Evolutionary conservation across 1,140 invertebrate species (phyloP).

Genomic region (Lucilia cuprina): DNA sequence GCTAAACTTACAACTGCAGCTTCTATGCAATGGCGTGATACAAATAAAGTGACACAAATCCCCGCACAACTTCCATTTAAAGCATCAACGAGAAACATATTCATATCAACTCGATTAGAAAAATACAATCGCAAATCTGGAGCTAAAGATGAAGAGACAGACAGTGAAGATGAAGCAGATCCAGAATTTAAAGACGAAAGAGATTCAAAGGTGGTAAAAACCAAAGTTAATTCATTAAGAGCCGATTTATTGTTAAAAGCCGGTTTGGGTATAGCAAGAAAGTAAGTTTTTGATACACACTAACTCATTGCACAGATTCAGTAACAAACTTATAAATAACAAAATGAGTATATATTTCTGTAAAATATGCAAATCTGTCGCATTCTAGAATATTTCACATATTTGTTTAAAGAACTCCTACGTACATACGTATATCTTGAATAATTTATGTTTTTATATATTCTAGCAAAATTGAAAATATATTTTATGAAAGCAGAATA

Average conservation of each 20-base stretch:
- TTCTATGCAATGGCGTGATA: not conserved
- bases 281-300: conserved; percentile 62
- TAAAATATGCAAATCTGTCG: too few species aligned
- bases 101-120: not conserved
- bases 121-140: conserved; percentile 56
- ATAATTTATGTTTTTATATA: not conserved
- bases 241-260: conserved; percentile 72
- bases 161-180: conserved; percentile 55
- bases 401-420: too few species aligned
- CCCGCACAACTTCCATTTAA: not conserved
- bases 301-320: too few species aligned
- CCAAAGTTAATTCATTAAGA: conserved; percentile 69
- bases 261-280: conserved; percentile 72
- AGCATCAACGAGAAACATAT: not conserved
- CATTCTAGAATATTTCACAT: too few species aligned
- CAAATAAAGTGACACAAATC: not conserved
- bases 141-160: conserved; percentile 44
- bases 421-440: too few species aligned
- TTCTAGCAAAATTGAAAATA: conserved; percentile 69
- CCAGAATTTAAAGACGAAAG: conserved; percentile 60
- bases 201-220: conserved; percentile 69
- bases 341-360: too few species aligned
- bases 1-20: not conserved
- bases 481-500: conserved; percentile 73
- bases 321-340: too few species aligned